Conservation (phyloP, 2,797 vertebrate species). For the Tiaroga cobitis region DNA sequence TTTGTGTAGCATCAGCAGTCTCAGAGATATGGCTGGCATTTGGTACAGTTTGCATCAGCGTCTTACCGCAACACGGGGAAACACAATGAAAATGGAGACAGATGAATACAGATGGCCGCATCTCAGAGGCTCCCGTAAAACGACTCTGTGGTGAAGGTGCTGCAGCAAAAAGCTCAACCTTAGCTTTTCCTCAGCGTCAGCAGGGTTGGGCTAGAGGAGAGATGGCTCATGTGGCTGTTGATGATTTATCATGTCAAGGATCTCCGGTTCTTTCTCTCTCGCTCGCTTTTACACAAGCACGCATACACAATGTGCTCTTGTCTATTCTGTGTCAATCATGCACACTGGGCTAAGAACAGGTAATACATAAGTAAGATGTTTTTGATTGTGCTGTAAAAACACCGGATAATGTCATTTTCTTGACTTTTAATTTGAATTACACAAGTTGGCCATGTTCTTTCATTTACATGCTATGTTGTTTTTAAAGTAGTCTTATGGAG, state of each 20-base stretch:
- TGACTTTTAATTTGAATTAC: neutral
- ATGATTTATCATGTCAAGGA: slow-evolving; percentile 46
- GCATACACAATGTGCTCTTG: neutral
- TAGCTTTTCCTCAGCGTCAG: slow-evolving; percentile 44
- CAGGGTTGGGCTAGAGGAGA: slow-evolving; percentile 47
- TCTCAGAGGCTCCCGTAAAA: slow-evolving; percentile 52
- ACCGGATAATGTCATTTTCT: neutral
- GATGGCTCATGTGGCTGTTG: slow-evolving; percentile 37
- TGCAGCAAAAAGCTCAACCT: slow-evolving; percentile 38
- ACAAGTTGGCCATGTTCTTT: neutral
- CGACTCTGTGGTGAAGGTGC: slow-evolving; percentile 42
- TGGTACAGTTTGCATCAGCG: slow-evolving; percentile 57
- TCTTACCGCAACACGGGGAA: slow-evolving; percentile 39
- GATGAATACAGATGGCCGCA: slow-evolving; percentile 58
- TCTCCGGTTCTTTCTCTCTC: slow-evolving; percentile 24
- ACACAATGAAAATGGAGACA: slow-evolving; percentile 56
- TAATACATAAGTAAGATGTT: too few relatives aligned
- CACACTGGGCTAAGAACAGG: neutral
- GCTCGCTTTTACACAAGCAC: neutral
- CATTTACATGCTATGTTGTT: neutral
- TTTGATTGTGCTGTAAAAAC: neutral
- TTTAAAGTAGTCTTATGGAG: neutral
- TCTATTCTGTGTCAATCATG: slow-evolving; percentile 19
- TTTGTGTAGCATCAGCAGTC: slow-evolving; percentile 63
- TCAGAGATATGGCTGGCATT: slow-evolving; percentile 56